Evolutionary conservation across 2,888 invertebrate genomes (phyloP).

Genomic region (Ypsolopha sequella): DNA sequence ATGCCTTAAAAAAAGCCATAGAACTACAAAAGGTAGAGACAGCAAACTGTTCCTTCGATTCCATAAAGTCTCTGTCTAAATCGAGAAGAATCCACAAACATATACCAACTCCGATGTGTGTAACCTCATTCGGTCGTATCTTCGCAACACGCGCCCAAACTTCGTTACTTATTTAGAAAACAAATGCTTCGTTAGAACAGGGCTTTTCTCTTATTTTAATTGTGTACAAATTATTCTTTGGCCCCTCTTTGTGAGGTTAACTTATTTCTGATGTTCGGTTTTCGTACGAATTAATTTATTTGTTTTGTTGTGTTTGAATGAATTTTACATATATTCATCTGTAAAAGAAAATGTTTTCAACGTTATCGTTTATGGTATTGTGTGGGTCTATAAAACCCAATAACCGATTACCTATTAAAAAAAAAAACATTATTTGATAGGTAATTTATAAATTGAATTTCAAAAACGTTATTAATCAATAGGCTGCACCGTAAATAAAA

Average conservation of each 20-base stretch:
- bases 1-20: too few species aligned
- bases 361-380: too few species aligned
- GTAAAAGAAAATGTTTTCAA: too few species aligned
- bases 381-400: too few species aligned
- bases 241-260: conserved; percentile 36
- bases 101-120: background rate
- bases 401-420: too few species aligned
- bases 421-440: too few species aligned
- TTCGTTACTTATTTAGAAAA: conserved; percentile 11
- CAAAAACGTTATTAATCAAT: too few species aligned
- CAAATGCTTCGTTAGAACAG: conserved; percentile 24
- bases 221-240: conserved; percentile 23
- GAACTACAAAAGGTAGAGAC: too few species aligned
- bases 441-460: too few species aligned
- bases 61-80: background rate
- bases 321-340: conserved; percentile 19
- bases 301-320: conserved; percentile 20
- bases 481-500: too few species aligned
- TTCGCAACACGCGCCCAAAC: background rate
- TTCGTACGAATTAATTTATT: conserved; percentile 48
- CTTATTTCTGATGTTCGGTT: conserved; percentile 50
- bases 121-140: conserved; percentile 1
- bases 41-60: too few species aligned
- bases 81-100: too few species aligned
- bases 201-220: conserved; percentile 26